A percentile compares a stretch with the other conserved stretches of the same genome.
Evolutionary conservation across 2,113 vertebrate genomes (phyloP).

Genomic region (Lepisosteus osseus): DNA sequence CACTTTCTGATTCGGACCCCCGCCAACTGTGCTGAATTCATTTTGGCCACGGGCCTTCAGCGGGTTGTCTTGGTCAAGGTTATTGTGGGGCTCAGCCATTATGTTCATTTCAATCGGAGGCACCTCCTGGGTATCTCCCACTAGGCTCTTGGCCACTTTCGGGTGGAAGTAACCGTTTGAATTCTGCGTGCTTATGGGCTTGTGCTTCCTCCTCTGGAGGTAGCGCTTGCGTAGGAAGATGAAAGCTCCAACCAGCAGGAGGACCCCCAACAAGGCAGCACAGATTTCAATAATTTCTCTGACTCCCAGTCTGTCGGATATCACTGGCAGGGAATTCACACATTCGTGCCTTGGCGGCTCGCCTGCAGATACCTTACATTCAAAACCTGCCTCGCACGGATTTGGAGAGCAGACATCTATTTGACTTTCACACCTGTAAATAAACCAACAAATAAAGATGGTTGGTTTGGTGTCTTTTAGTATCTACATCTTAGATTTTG

Average conservation of each 20-base stretch:
- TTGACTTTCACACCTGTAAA: conserved; percentile 71
- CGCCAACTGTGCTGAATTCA: conserved; percentile 57
- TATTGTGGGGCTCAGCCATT: conserved; percentile 50
- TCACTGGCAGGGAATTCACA: conserved; percentile 38
- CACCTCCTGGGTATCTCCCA: conserved; percentile 59
- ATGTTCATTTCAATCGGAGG: conserved; percentile 77
- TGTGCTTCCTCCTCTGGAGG: conserved; percentile 70
- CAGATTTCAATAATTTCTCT: conserved; percentile 72
- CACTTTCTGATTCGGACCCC: conserved; percentile 54
- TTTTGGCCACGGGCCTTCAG: conserved; percentile 55
- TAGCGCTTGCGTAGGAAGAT: conserved; percentile 68
- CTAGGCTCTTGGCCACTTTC: conserved; percentile 70
- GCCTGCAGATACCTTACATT: conserved; percentile 59
- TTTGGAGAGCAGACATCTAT: conserved; percentile 63
- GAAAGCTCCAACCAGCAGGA: conserved; percentile 53
- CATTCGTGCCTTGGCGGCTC: conserved; percentile 55
- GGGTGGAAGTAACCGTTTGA: conserved; percentile 81
- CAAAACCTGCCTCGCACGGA: conserved; percentile 61
- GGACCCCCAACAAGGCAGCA: conserved; percentile 50
- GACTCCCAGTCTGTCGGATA: conserved; percentile 36
- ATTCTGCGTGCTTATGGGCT: conserved; percentile 78
- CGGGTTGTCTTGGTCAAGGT: conserved; percentile 68
- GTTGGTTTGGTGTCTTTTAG: no score
- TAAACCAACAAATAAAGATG: conserved; percentile 3
- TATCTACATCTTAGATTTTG: no score